Evolutionary conservation across 1,140 invertebrate genomes (phyloP), one percentile per base, ranked within the genome.

Genomic region (Drosophila insularis): DNA sequence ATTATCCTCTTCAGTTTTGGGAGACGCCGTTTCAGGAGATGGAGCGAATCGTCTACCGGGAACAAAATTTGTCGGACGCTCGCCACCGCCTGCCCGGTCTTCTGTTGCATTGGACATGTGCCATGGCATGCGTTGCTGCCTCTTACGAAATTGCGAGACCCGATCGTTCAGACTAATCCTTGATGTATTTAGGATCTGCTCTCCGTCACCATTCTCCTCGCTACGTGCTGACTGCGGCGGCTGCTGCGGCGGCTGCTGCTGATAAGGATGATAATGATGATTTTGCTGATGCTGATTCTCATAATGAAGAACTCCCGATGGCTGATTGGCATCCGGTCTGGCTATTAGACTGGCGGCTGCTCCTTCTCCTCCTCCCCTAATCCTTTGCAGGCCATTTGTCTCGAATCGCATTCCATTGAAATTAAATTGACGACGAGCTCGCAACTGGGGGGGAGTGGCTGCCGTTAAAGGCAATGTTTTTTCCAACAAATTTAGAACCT

Each of bases 391-490:
- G 14, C 66, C 50, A 10, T 39, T 63, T 13, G 78, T 70, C 67
- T 77, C 77, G 23, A 80, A 85, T 1, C 35, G 27, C 67, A 46
- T 58, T 3, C 81, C 81, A 61, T 85, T 80, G 59, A 80, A 85
- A 10, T 60, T 56, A 10, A 85, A 85, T 0, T 78, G 55, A 0
- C 81, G 81, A 4, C 69, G 69, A 8, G 63, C 19, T 4, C 69
- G 69, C 62, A 85, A 27, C 31, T 85, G 67, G 1, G 80, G 80
- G 0, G 65, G 46, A 1, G 75, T 58, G 6, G 62, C 68, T 21
- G 60, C 80, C 0, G 63, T 56, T 21, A 84, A 31, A 2, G 75
- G 71, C 59, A 76, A n/a, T 1, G 76, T 50, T 35, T 77, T 84
- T 8, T 58, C 27, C 27, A 84, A 14, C 14, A 84, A 60, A 35